A percentile compares a stretch with the other conserved stretches of the same genome.
Conservation (phyloP, 1,140 invertebrate genomes). For the Pararge aegeria region DNA sequence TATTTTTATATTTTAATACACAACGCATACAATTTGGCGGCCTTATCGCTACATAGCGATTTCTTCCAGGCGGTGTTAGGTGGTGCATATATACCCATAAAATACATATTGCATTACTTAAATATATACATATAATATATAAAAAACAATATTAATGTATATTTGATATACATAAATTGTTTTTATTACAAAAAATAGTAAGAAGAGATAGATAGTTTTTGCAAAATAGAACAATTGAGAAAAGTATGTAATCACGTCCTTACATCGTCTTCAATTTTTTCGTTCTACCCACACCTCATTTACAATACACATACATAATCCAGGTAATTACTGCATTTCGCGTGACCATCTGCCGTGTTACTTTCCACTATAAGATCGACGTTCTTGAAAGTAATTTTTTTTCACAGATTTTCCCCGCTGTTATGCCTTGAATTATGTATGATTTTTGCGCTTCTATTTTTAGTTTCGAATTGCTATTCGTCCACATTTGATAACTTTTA, state of each 20-base stretch:
- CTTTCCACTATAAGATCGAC: conserved; percentile 57
- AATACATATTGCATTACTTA: no score
- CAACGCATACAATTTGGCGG: no score
- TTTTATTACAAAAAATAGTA: no score
- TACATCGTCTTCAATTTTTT: not conserved
- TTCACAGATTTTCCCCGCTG: conserved; percentile 49
- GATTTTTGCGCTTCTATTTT: conserved; percentile 28
- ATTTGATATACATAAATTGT: no score
- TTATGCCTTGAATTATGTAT: conserved; percentile 54
- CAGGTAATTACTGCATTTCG: conserved; percentile 46
- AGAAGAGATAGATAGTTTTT: no score
- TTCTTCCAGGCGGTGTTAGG: no score
- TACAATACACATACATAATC: conserved; percentile 44
- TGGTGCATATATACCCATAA: no score
- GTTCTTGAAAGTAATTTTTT: conserved; percentile 59
- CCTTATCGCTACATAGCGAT: no score
- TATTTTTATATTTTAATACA: no score
- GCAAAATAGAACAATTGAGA: no score
- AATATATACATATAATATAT: no score
- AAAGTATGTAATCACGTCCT: not conserved
- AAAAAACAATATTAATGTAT: no score
- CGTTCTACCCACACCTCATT: not conserved
- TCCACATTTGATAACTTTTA: not conserved
- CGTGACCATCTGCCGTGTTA: conserved; percentile 44
- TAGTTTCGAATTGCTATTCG: conserved; percentile 19